Evolutionary conservation across 2,797 vertebrate species (phyloP).

Genomic region (Paratrypauchen microcephalus): DNA sequence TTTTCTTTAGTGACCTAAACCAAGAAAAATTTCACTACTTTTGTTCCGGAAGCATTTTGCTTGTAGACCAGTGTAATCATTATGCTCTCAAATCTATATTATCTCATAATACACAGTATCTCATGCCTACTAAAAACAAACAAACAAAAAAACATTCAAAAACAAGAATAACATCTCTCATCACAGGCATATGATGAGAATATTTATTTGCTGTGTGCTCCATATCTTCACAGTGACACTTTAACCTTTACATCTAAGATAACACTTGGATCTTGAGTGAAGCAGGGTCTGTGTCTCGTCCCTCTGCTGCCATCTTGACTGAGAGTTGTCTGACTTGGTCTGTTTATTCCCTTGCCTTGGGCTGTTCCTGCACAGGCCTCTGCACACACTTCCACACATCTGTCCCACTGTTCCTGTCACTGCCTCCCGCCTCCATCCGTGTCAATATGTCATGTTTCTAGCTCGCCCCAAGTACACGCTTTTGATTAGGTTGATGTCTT

Average conservation of each 20-base stretch:
- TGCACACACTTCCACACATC: constrained; percentile 48
- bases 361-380: constrained; percentile 50
- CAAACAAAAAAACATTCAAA: not conserved
- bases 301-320: constrained; percentile 35
- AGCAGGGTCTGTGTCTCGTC: not conserved
- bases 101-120: too few species aligned
- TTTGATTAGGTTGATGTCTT: constrained; percentile 48
- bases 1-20: too few species aligned
- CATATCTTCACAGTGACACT: not conserved
- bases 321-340: constrained; percentile 42
- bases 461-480: constrained; percentile 30
- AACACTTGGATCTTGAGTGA: not conserved
- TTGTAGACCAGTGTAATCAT: too few species aligned
- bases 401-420: constrained; percentile 30
- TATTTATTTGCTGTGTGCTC: not conserved
- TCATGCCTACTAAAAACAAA: too few species aligned
- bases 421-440: constrained; percentile 36
- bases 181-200: not conserved
- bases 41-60: too few species aligned
- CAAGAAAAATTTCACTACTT: too few species aligned
- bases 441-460: constrained; percentile 52
- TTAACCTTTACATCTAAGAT: not conserved
- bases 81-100: too few species aligned
- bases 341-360: constrained; percentile 57
- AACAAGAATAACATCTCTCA: not conserved